These are phyloP conservation scores for Siniperca obscura DNA, from an alignment of 2,797 vertebrate genomes.

Conservation along the genomic window DNA sequence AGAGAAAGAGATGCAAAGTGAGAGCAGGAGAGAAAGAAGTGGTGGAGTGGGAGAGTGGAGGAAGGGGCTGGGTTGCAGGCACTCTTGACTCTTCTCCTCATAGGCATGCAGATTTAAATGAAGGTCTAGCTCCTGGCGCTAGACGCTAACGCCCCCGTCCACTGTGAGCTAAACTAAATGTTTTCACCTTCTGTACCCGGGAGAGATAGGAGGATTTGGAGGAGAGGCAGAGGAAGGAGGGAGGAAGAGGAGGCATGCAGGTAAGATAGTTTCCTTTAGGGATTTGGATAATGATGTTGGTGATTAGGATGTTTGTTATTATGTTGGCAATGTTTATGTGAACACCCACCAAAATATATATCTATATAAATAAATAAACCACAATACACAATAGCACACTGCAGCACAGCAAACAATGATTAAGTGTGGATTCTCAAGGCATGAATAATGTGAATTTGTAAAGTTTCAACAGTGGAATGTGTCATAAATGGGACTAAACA, in stretches of 20 bases:
- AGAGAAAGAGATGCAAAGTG: constrained; percentile 21
- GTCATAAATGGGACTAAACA: constrained; percentile 58
- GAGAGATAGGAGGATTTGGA: constrained; percentile 58
- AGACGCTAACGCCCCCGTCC: constrained; percentile 62
- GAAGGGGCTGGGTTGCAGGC: constrained; percentile 33
- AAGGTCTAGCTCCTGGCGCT: constrained; percentile 61
- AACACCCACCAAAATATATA: constrained; percentile 62
- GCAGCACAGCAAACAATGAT: constrained; percentile 58
- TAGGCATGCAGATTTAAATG: constrained; percentile 74
- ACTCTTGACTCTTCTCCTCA: constrained; percentile 67
- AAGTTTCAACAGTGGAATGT: constrained; percentile 57
- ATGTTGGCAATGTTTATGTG: constrained; percentile 62
- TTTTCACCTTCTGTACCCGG: constrained; percentile 41
- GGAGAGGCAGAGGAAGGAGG: constrained; percentile 49
- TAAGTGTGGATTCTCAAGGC: constrained; percentile 53
- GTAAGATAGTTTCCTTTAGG: constrained; percentile 65
- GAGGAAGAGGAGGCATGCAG: constrained; percentile 57
- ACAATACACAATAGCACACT: constrained; percentile 44
- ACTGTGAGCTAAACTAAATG: constrained; percentile 68
- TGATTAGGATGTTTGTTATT: constrained; percentile 80
- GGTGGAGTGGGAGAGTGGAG: constrained; percentile 34
- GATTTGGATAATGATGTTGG: constrained; percentile 79
- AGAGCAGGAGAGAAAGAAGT: constrained; percentile 32
- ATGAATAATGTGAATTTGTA: constrained; percentile 64
- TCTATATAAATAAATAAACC: constrained; percentile 67